Evolutionary conservation across 2,797 vertebrate species (phyloP).

Genomic region (Anguilla marmorata): DNA sequence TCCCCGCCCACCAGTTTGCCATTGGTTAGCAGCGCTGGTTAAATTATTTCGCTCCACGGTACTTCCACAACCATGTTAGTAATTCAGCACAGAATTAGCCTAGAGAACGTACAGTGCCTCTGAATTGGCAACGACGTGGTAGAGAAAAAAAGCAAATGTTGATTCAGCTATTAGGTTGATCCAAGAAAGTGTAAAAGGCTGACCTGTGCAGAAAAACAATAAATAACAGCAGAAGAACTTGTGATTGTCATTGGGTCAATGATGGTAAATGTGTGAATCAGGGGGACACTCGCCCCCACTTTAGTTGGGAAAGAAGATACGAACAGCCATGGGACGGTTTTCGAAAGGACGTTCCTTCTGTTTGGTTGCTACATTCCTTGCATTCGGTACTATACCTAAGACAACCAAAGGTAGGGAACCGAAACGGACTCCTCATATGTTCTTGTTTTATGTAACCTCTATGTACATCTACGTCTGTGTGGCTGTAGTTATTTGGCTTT

Average conservation of each 20-base stretch:
- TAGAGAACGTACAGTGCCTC: not conserved
- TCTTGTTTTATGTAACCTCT: not conserved
- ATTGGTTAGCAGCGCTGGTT: slow-evolving; percentile 26
- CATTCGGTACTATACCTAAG: not conserved
- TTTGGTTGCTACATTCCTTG: slow-evolving; percentile 22
- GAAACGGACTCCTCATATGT: not conserved
- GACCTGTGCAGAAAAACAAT: not conserved
- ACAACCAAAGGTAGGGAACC: slow-evolving; percentile 31
- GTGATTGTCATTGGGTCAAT: not conserved
- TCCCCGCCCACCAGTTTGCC: slow-evolving; percentile 25
- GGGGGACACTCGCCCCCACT: not conserved
- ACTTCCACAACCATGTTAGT: not conserved
- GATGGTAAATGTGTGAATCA: slow-evolving; percentile 14
- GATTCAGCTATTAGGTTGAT: not conserved
- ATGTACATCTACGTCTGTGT: not conserved
- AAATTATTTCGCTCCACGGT: slow-evolving; percentile 18
- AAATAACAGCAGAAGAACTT: slow-evolving; percentile 10
- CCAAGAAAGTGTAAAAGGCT: not conserved
- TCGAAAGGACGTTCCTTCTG: slow-evolving; percentile 21
- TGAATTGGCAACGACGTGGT: not conserved
- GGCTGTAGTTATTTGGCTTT: not conserved
- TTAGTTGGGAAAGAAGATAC: slow-evolving; percentile 3
- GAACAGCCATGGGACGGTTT: slow-evolving; percentile 23
- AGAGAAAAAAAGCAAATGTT: not conserved
- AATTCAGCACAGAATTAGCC: slow-evolving; percentile 14